Base-by-base conservation (phyloP, 2,797 vertebrate genomes). In the Salmo trutta region DNA sequence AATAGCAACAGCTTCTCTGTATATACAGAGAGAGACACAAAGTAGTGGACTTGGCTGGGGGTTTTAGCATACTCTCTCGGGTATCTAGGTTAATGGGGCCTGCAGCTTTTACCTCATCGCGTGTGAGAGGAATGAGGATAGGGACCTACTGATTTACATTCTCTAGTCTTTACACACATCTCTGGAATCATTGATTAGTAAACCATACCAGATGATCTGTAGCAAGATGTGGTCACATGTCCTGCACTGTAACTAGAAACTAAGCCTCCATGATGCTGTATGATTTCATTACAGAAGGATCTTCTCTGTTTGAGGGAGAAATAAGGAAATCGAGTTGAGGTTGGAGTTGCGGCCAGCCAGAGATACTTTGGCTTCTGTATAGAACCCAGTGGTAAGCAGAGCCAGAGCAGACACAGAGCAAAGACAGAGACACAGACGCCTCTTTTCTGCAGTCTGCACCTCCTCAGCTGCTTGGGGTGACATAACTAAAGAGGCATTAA, bases 401-500 rank as follows among this genome's bases (percentile, higher is more conserved):
- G 21, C 21, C 47, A 53, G 65, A 67, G 59, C 65, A 83, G 79
- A 83, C 81, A 83, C 68, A 31, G 71, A 77, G 78, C 75, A 76
- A 79, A 16, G 65, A 36, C 29, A 74, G 67, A 79, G 75, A 77
- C 53, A 62, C 65, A 74, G 82, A 41, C 16, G 72, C 68, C 70
- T 72, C 29, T 29, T 12, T 24, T 64, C 59, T 24, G 29, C 41
- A 75, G 82, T 17, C 59, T 27, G 82, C 71, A 73, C 81, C 87
- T 86, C 87, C 86, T 76, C 71, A 71, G 78, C 87, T 66, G 84
- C 81, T 84, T 71, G 3, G 83, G 85, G 86, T 85, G 90, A 92
- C 91, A 92, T 90, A 90, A 93, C 93, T 92, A 92, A 90, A 90
- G 89, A 93, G 87, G 83, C 89, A 93, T 92, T 93, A 92, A 91